A percentile compares a stretch with the other conserved stretches of the same genome.
Conservation (phyloP, 2,888 invertebrate species). For the Lithophane semibrunnea region DNA sequence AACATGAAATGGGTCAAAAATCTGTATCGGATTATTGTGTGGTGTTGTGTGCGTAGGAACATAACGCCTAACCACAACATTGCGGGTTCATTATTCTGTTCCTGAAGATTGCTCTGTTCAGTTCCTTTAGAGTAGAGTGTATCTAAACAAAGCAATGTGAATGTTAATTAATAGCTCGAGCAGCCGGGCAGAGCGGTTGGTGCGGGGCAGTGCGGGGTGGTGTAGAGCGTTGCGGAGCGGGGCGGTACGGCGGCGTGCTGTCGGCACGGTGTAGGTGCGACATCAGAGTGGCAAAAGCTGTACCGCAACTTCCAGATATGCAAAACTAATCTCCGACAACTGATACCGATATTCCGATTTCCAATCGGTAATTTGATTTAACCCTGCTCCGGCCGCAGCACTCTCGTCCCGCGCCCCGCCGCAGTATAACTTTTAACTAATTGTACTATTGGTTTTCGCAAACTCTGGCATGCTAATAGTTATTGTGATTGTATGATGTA, state of each 20-base stretch:
- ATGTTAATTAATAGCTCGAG: conserved; percentile 22
- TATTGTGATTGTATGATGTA: not conserved
- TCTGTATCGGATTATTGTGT: not conserved
- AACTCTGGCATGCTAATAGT: not conserved
- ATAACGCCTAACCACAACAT: not conserved
- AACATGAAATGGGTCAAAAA: conserved; percentile 21
- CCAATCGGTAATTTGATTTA: conserved; percentile 67
- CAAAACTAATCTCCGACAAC: conserved; percentile 66
- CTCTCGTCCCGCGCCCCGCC: not conserved
- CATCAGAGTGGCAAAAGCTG: not conserved
- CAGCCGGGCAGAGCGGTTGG: not conserved
- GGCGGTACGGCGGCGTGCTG: not conserved
- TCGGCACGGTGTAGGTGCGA: not conserved
- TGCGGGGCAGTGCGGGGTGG: not conserved
- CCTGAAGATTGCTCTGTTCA: conserved; percentile 1
- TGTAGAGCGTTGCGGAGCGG: not conserved
- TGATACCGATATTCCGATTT: conserved; percentile 60
- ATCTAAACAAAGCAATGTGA: conserved; percentile 17
- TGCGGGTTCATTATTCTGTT: not conserved
- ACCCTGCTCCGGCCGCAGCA: conserved; percentile 43
- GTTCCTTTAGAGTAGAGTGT: conserved; percentile 1
- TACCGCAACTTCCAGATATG: conserved; percentile 58
- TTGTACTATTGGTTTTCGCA: not conserved
- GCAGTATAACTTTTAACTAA: no score
- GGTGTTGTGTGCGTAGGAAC: not conserved